Evolutionary conservation across 2,113 vertebrate genomes (phyloP), one percentile per base, ranked within the genome.

Genomic region (Chloropsis hardwickii): DNA sequence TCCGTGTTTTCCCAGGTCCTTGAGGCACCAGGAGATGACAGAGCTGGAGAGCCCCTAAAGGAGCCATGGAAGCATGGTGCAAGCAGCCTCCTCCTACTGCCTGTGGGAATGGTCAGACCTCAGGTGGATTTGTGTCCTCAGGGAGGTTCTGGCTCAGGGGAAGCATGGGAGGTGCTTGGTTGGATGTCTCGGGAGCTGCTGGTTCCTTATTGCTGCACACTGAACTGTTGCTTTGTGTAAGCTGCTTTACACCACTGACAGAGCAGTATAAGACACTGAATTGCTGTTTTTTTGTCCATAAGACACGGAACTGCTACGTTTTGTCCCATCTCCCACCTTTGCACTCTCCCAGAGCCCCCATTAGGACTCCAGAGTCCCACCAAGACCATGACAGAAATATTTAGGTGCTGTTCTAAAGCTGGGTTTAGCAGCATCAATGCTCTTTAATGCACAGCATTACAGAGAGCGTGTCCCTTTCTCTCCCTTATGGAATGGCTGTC

Each of bases 321-420:
- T n/a, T 21, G 24, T 1, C 5, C 28, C 12, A 62, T 37, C 4
- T 14, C 6, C 11, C 7, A 67, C 42, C 35, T 78, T 47, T 74
- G 23, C 57, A 94, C 79, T 27, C 60, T 94, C 89, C 11, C 48
- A 92, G 72, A 92, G 31, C 29, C 96, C 92, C 91, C 82, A 45
- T 90, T 95, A 96, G 95, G 92, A 97, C 95, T 95, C 94, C 88
- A 92, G 94, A 96, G 86, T 88, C 92, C 93, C 86, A 90, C 51
- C 84, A 93, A 94, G 88, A 96, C 84, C 44, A 37, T 50, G 80
- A 91, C 85, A 97, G 92, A 87, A 70, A 84, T 70, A 92, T 97
- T 97, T 90, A 96, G 95, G 92, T 84, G 96, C 89, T 95, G 82
- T 92, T 97, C 91, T 97, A 95, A 97, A 90, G 93, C 85, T 72